These are phyloP conservation scores for Gorsachius magnificus DNA, from an alignment of 2,797 vertebrate genomes.

Conservation along the genomic window DNA sequence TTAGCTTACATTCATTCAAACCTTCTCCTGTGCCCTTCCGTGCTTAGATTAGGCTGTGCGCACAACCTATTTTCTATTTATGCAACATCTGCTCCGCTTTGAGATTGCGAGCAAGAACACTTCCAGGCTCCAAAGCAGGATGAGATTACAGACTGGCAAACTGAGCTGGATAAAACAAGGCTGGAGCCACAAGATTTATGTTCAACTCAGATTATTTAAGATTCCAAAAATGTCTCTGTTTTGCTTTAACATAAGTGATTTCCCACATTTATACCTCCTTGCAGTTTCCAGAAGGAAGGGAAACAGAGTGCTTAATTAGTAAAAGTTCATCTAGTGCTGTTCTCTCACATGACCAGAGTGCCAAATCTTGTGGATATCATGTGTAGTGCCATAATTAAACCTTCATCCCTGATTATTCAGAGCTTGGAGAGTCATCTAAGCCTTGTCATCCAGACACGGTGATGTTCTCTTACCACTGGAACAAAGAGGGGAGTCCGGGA, in stretches of 20 bases:
- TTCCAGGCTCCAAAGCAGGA: slow-evolving; percentile 62
- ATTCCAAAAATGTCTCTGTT: slow-evolving; percentile 31
- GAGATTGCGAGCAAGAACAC: slow-evolving; percentile 57
- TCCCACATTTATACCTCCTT: neutral
- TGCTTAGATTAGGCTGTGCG: slow-evolving; percentile 49
- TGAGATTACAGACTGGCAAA: slow-evolving; percentile 47
- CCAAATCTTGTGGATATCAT: slow-evolving; percentile 43
- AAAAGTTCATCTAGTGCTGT: slow-evolving; percentile 16
- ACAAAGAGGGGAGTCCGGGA: neutral
- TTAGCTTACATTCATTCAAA: slow-evolving; percentile 41
- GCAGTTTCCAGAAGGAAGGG: slow-evolving; percentile 13
- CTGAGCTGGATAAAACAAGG: slow-evolving; percentile 50
- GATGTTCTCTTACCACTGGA: neutral
- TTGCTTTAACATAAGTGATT: neutral
- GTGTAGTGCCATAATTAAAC: slow-evolving; percentile 49
- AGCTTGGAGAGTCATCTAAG: neutral
- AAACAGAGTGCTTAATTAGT: slow-evolving; percentile 41
- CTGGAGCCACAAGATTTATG: slow-evolving; percentile 20
- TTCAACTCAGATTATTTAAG: slow-evolving; percentile 42
- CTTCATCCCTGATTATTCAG: slow-evolving; percentile 38
- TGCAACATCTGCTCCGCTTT: slow-evolving; percentile 61
- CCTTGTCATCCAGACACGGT: neutral
- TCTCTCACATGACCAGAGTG: slow-evolving; percentile 38
- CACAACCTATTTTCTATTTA: slow-evolving; percentile 68
- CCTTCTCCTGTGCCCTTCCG: slow-evolving; percentile 27